Conservation (phyloP, 2,888 invertebrate species). For the Empis stercorea region DNA sequence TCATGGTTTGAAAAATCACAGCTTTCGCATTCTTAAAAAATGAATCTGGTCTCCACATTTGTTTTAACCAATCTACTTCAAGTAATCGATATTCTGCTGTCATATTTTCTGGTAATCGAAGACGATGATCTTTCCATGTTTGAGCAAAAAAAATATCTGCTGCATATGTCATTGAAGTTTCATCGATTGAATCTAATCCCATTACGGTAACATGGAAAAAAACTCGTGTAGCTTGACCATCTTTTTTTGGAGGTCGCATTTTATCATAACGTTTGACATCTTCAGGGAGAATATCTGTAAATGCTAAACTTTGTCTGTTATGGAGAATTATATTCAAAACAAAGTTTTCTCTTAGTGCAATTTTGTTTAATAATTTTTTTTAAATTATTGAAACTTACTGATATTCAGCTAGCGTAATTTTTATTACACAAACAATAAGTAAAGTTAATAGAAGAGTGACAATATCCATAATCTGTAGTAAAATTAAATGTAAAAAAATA, state of each 20-base stretch:
- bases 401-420: constrained; percentile 29
- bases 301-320: constrained; percentile 52
- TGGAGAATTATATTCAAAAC: too few species aligned
- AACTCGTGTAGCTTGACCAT: constrained; percentile 76
- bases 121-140: constrained; percentile 82
- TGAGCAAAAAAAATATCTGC: constrained; percentile 89
- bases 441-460: constrained; percentile 23
- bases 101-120: constrained; percentile 81
- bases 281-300: constrained; percentile 74
- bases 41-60: constrained; percentile 89
- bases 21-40: constrained; percentile 91
- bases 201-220: constrained; percentile 88
- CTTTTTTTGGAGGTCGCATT: constrained; percentile 85
- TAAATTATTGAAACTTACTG: constrained; percentile 26
- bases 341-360: too few species aligned
- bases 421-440: constrained; percentile 28
- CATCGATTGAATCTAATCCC: constrained; percentile 91
- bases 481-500: too few species aligned
- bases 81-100: constrained; percentile 77
- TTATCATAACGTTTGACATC: constrained; percentile 81
- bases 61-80: constrained; percentile 82
- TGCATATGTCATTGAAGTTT: constrained; percentile 89
- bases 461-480: too few species aligned
- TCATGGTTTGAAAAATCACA: constrained; percentile 89
- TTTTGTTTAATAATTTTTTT: not conserved